Evolutionary conservation across 2,888 invertebrate species (phyloP).

Genomic region (Chironomus tentans): DNA sequence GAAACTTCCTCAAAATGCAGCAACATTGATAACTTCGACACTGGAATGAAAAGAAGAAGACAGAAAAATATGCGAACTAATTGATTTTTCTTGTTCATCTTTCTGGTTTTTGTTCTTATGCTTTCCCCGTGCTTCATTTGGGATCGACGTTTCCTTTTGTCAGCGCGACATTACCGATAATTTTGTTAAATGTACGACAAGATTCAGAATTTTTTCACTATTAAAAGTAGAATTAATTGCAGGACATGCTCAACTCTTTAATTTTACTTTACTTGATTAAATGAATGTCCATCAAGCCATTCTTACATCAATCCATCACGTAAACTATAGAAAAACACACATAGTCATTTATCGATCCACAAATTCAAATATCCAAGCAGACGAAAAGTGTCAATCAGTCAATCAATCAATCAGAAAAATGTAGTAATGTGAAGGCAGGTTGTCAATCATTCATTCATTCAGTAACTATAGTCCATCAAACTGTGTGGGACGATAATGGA

Average conservation of each 20-base stretch:
- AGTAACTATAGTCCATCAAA: background rate
- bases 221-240: background rate
- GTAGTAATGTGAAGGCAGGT: background rate
- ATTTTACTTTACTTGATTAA: background rate
- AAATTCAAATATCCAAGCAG: conserved; percentile 2
- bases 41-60: background rate
- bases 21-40: background rate
- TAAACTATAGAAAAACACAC: background rate
- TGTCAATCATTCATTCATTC: background rate
- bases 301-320: background rate
- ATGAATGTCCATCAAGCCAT: background rate
- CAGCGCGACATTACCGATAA: background rate
- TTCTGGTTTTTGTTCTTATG: background rate
- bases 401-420: background rate
- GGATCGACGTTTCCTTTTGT: background rate
- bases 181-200: background rate
- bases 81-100: conserved; percentile 23
- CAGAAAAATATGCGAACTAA: background rate
- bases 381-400: conserved; percentile 21
- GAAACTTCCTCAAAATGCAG: background rate
- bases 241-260: background rate
- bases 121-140: background rate
- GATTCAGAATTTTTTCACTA: background rate
- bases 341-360: background rate
- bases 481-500: no score